Evolutionary conservation across 2,113 vertebrate genomes (phyloP).

Genomic region (Otolemur garnettii): DNA sequence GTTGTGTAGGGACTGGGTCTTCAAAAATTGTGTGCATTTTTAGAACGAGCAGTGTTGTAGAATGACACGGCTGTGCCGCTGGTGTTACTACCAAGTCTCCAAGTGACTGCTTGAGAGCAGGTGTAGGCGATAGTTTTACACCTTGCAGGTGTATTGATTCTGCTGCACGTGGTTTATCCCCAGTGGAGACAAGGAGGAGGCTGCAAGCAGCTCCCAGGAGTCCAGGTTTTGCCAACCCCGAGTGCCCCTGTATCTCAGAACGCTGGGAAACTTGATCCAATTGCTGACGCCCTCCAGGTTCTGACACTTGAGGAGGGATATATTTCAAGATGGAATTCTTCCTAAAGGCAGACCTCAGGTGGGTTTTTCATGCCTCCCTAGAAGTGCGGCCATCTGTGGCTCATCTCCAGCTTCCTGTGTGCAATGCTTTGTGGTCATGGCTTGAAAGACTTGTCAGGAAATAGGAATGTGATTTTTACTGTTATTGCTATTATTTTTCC

Average conservation of each 20-base stretch:
- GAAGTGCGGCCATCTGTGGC: background rate
- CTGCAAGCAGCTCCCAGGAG: background rate
- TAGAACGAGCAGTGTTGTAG: background rate
- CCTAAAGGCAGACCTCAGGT: background rate
- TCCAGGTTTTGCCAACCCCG: background rate
- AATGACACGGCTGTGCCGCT: background rate
- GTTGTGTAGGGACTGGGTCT: background rate
- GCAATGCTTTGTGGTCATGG: background rate
- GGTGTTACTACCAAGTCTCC: background rate
- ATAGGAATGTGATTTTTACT: background rate
- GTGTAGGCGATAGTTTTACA: background rate
- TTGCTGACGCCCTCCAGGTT: background rate
- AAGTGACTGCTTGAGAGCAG: background rate
- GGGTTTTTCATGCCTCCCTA: background rate
- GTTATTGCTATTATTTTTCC: background rate
- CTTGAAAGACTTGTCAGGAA: background rate
- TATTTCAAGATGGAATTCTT: background rate
- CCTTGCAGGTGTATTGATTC: background rate
- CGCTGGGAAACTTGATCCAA: background rate
- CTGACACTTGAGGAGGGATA: background rate
- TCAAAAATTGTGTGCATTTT: background rate
- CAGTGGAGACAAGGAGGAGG: background rate
- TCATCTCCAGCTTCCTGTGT: background rate
- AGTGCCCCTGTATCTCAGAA: background rate
- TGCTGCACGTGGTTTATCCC: background rate